phyloP scores from a whole-genome alignment of 2,113 vertebrate genomes.

The Stegastes partitus region DNA sequence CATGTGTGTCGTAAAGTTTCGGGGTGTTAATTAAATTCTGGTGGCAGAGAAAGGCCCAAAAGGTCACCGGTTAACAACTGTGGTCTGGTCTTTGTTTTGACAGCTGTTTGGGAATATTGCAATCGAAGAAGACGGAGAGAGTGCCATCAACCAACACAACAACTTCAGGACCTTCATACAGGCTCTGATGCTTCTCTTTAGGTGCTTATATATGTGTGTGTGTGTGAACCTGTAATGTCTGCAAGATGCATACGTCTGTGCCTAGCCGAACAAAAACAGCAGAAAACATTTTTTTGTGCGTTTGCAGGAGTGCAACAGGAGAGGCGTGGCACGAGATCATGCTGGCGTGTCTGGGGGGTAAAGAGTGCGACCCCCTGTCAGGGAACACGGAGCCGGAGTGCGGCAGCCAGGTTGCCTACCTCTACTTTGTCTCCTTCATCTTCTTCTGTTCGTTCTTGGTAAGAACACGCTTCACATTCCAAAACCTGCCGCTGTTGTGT shows the following conservation, averaged over 20 bases:
- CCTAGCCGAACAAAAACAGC: neutral
- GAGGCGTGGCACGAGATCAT: slow-evolving; percentile 99
- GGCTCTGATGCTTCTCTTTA: slow-evolving; percentile 97
- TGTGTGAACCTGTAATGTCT: neutral
- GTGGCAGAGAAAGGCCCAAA: neutral
- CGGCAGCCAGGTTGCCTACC: slow-evolving; percentile 96
- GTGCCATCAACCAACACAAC: slow-evolving; percentile 96
- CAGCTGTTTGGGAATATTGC: slow-evolving; percentile 98
- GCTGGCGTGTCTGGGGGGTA: slow-evolving; percentile 93
- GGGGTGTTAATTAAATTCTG: neutral
- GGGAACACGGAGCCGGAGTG: slow-evolving; percentile 88
- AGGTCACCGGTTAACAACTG: neutral
- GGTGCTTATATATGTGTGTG: slow-evolving; percentile 80
- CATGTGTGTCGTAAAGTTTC: neutral
- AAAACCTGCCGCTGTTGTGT: neutral
- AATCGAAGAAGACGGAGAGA: slow-evolving; percentile 88
- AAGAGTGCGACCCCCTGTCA: slow-evolving; percentile 87
- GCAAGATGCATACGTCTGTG: too few species aligned
- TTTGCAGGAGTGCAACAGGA: slow-evolving; percentile 93
- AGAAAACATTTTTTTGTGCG: neutral
- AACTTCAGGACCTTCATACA: slow-evolving; percentile 98
- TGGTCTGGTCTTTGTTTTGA: slow-evolving; percentile 34
- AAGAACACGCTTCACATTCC: slow-evolving; percentile 65
- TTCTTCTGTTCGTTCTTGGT: slow-evolving; percentile 99
- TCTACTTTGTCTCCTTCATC: slow-evolving; percentile 99